These are phyloP conservation scores for Colletes collaris DNA, from an alignment of 2,888 invertebrate genomes.

Conservation along the genomic window DNA sequence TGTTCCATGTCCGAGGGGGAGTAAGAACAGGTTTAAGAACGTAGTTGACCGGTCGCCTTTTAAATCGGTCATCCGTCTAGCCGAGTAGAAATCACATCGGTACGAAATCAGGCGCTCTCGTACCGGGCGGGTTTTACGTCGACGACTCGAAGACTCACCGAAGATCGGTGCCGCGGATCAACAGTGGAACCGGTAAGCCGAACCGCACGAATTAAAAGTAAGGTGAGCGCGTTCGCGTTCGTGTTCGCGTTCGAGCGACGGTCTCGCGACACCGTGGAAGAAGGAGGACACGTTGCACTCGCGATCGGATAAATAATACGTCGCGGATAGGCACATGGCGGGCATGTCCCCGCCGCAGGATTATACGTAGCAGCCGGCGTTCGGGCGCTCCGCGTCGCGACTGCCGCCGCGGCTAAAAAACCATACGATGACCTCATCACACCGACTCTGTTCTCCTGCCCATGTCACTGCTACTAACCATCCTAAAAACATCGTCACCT, in stretches of 20 bases:
- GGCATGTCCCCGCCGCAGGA: conserved; percentile 66
- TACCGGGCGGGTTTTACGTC: not conserved
- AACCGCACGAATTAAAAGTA: conserved; percentile 5
- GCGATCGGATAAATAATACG: conserved; percentile 50
- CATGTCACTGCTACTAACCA: conserved; percentile 77
- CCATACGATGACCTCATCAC: conserved; percentile 82
- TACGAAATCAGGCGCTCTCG: conserved; percentile 36
- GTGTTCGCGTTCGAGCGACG: conserved; percentile 24
- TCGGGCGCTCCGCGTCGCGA: conserved; percentile 79
- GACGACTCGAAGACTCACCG: conserved; percentile 26
- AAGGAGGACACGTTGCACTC: conserved; percentile 54
- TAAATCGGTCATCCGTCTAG: conserved; percentile 65
- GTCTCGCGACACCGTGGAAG: conserved; percentile 19
- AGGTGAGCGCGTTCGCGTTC: conserved; percentile 14
- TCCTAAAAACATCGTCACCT: conserved; percentile 76
- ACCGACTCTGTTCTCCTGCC: conserved; percentile 76
- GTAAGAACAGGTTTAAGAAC: conserved; percentile 70
- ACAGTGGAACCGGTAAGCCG: conserved; percentile 27
- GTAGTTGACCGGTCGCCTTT: conserved; percentile 65
- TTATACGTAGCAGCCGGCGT: conserved; percentile 74
- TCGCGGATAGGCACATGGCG: conserved; percentile 71
- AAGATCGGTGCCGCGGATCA: conserved; percentile 22
- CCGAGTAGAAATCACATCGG: conserved; percentile 40
- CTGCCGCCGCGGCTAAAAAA: conserved; percentile 79
- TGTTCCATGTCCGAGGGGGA: conserved; percentile 67